Conservation (phyloP, 2,797 vertebrate genomes). For the Leuciscus waleckii region DNA sequence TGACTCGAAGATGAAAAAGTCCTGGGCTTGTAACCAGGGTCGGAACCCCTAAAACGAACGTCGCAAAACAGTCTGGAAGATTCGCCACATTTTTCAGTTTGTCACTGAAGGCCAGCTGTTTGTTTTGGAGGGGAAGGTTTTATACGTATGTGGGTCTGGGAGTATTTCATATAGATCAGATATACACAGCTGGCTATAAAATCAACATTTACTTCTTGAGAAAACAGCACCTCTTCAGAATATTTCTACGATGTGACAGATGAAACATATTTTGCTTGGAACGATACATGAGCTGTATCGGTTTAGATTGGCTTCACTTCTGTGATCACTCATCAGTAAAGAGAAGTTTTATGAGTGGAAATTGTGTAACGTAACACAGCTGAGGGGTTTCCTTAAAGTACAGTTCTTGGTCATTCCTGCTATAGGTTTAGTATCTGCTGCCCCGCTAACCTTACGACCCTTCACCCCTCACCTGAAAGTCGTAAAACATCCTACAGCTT, state of each 20-base stretch:
- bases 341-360: conserved; percentile 44
- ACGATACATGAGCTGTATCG: conserved; percentile 3
- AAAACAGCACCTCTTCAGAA: conserved; percentile 36
- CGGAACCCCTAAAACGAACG: background rate
- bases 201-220: conserved; percentile 52
- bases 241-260: conserved; percentile 37
- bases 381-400: conserved; percentile 27
- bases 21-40: background rate
- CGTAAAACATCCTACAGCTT: conserved; percentile 78
- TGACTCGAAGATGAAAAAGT: conserved; percentile 22
- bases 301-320: conserved; percentile 47
- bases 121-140: conserved; percentile 38
- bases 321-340: conserved; percentile 32
- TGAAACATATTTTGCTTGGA: conserved; percentile 50
- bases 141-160: conserved; percentile 16
- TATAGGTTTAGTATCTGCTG: conserved; percentile 54
- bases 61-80: conserved; percentile 15
- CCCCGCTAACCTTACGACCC: conserved; percentile 59
- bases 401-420: conserved; percentile 46
- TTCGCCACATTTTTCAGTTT: conserved; percentile 29
- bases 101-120: conserved; percentile 41
- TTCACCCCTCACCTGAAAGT: conserved; percentile 74
- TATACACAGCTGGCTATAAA: conserved; percentile 50
- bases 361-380: conserved; percentile 40
- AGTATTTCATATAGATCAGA: conserved; percentile 44